Evolutionary conservation across 2,888 invertebrate species (phyloP).

Genomic region (Spisula solida): DNA sequence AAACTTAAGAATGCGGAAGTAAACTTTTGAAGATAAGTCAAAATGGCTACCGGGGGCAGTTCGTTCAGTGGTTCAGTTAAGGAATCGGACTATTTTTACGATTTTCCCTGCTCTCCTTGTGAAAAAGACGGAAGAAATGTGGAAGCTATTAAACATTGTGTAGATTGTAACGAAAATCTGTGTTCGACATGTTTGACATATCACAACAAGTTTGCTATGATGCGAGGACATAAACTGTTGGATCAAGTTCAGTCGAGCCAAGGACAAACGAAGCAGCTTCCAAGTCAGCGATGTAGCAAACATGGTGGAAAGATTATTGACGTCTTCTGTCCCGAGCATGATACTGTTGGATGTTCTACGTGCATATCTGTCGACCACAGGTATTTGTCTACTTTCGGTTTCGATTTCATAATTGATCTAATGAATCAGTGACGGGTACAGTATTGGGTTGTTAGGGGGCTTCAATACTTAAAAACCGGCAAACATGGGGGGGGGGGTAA

Average conservation of each 20-base stretch:
- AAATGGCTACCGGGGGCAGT: not conserved
- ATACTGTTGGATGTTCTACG: conserved; percentile 19
- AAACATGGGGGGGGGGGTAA: too few species aligned
- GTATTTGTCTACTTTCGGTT: not conserved
- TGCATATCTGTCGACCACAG: conserved; percentile 26
- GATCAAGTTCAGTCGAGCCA: not conserved
- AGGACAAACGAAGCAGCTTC: not conserved
- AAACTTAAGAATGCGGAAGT: too few species aligned
- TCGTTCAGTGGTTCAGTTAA: not conserved
- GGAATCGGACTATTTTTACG: not conserved
- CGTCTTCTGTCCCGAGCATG: conserved; percentile 18
- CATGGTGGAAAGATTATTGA: conserved; percentile 24
- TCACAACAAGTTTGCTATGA: conserved; percentile 18
- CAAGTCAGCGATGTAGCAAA: conserved; percentile 13
- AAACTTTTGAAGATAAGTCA: not conserved
- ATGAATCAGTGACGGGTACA: not conserved
- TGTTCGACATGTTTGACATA: not conserved
- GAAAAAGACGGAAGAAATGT: conserved; percentile 7
- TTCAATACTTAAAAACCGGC: too few species aligned
- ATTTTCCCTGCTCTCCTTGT: conserved; percentile 27
- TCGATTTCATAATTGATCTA: not conserved
- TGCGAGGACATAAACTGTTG: not conserved
- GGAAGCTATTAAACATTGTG: conserved; percentile 9
- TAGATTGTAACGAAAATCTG: conserved; percentile 27
- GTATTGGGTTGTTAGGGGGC: too few species aligned